These are phyloP conservation scores for Fukomys damarensis DNA, from an alignment of 2,113 vertebrate genomes.

Conservation along the genomic window DNA sequence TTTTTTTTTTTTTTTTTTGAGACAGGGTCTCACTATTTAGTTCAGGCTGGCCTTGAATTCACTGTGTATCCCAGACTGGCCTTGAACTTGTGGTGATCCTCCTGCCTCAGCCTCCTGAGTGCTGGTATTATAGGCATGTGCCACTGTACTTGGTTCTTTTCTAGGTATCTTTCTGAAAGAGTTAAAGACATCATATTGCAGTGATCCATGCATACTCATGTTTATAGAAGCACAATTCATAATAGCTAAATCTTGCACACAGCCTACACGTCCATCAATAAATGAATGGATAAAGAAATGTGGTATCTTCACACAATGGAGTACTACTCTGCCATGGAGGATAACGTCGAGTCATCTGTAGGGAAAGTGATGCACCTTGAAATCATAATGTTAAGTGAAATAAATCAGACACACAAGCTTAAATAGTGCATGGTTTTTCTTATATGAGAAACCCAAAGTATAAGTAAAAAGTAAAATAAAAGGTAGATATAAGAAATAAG, in stretches of 20 bases:
- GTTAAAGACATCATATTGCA: neutral
- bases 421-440: neutral
- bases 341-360: neutral
- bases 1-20: neutral
- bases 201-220: neutral
- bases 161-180: neutral
- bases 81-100: neutral
- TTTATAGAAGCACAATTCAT: neutral
- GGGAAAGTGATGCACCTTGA: neutral
- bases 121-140: neutral
- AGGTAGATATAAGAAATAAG: neutral
- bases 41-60: neutral
- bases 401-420: neutral
- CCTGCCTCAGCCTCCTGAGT: neutral
- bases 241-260: neutral
- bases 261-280: neutral
- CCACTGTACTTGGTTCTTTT: neutral
- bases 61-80: neutral
- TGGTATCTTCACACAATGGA: neutral
- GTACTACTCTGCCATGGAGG: neutral
- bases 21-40: neutral
- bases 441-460: neutral
- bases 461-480: neutral
- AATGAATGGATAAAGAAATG: neutral
- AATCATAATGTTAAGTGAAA: neutral